Base-by-base conservation (phyloP, 1,140 invertebrate genomes). In the Coelopa frigida region DNA sequence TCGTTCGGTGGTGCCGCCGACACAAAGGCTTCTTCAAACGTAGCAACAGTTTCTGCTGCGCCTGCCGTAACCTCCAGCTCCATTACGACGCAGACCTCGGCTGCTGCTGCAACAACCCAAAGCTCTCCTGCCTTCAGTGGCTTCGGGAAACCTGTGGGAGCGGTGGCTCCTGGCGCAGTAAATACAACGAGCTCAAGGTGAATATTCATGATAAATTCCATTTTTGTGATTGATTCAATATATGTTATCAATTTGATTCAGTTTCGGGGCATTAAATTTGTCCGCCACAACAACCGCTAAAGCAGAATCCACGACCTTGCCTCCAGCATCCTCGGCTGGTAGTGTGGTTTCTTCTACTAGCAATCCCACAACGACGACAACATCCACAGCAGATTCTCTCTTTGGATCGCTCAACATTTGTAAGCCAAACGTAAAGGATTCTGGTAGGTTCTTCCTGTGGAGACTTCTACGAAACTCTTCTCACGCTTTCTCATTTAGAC, bases 361-460 rank as follows among this genome's bases (percentile, higher is more conserved):
- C 15, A 3, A 18, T 29, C 8, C 43, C 11, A 18, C 48, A 24
- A 37, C 37, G 8, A 27, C 43, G 8, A 20, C 50, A 18, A 14
- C 46, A 37, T 15, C 35, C 4, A 3, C 45, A 12, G 24, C 44
- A 4, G 49, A 51, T 35, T 33, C 46, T 5, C 8, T 48, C 12
- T 50, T 50, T 8, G 39, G 40, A 11, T 27, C 26, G 0, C 29
- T 52, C n/a, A 48, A 48, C 22, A 50, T 55, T 20, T 50, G 53
- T 23, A 49, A 47, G 42, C 52, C 52, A 8, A 51, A 43, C 11
- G 15, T 47, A 10, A 37, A 41, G 44, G 36, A 24, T 22, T 24
- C 21, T 6, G 31, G 36, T 26, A n/a, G n/a, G n/a, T n/a, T n/a
- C n/a, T n/a, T n/a, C n/a, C n/a, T n/a, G n/a, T n/a, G n/a, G n/a